A percentile compares a stretch with the other conserved stretches of the same genome.
phyloP scores from a whole-genome alignment of 2,113 vertebrate genomes.

The Oncorhynchus nerka region DNA sequence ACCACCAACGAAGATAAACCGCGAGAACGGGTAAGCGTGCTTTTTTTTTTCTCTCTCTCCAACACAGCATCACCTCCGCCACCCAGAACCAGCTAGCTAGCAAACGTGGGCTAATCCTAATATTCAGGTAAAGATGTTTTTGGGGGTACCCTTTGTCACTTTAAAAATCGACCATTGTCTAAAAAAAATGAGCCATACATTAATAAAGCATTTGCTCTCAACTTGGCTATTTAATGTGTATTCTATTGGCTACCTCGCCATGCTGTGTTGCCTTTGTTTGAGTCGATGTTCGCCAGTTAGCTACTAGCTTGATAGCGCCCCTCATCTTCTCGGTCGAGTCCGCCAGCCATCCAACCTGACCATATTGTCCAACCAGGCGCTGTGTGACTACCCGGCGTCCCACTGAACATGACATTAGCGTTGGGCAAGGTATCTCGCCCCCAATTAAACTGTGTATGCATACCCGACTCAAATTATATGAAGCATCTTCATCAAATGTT shows the following conservation, averaged over 20 bases:
- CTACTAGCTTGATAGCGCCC: constrained; percentile 14
- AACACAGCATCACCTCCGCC: constrained; percentile 35
- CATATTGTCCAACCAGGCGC: not conserved
- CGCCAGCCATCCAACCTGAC: not conserved
- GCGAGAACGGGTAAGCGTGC: constrained; percentile 54
- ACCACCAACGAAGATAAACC: constrained; percentile 38
- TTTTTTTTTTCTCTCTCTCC: not conserved
- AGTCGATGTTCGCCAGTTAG: constrained; percentile 58
- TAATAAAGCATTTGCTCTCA: not conserved
- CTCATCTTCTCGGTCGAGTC: not conserved
- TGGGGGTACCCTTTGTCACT: not conserved
- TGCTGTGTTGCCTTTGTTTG: constrained; percentile 63
- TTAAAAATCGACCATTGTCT: not conserved
- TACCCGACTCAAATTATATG: not conserved
- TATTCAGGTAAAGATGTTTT: constrained; percentile 45
- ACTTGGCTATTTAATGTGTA: not conserved
- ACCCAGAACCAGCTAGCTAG: not conserved
- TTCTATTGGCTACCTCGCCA: constrained; percentile 19
- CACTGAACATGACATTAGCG: not conserved
- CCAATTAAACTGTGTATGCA: not conserved
- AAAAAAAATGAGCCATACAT: not conserved
- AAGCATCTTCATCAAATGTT: not conserved
- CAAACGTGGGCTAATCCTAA: not conserved
- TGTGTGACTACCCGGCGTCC: not conserved
- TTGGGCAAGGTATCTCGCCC: not conserved